Evolutionary conservation across 2,797 vertebrate species (phyloP), one percentile per base, ranked within the genome.

Genomic region (Gymnothorax reevesii): DNA sequence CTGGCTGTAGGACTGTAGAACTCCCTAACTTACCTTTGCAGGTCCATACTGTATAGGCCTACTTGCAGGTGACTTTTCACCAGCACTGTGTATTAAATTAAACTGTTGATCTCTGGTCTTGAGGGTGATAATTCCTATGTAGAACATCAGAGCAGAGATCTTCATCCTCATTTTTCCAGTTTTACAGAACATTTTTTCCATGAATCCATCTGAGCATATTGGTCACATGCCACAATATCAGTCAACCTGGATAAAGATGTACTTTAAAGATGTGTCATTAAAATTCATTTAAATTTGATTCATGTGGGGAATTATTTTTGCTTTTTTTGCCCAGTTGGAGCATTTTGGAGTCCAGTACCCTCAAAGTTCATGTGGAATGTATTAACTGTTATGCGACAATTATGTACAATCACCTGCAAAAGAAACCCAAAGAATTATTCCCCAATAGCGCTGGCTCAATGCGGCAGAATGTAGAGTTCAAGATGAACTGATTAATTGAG

Each of bases 91-190:
- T 25, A 1, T 7, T 9, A 33, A 73, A 73, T 73, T 10, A 33
- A 10, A 2, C 69, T 3, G 27, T 25, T 33, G 33, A 77, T 17
- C 13, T 77, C 73, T 77, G 42, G 42, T 52, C 73, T 12, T 6
- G 15, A 52, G 12, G 73, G 13, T 52, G 17, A 20, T 77, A 15
- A 25, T 4, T 75, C 5, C 9, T 33, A 15, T 0, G 3, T 42
- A 12, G 71, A 4, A 77, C 73, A 77, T n/a, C 15, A 20, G 20
- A 77, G 42, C 73, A 17, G 52, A 6, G 42, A 6, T 33, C 42
- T 52, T 77, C 52, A 33, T n/a, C 66, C 66, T 69, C 66, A 25
- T 69, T 69, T 69, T 69, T 69, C 66, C 66, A 69, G 66, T 25
- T 8, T 7, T 27, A 27, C 7, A 62, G 20, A 6, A 66, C 27